Percentiles rank a stretch among this genome's conserved stretches.
Conservation (phyloP, 2,113 vertebrate species). For the Pseudonaja textilis region DNA sequence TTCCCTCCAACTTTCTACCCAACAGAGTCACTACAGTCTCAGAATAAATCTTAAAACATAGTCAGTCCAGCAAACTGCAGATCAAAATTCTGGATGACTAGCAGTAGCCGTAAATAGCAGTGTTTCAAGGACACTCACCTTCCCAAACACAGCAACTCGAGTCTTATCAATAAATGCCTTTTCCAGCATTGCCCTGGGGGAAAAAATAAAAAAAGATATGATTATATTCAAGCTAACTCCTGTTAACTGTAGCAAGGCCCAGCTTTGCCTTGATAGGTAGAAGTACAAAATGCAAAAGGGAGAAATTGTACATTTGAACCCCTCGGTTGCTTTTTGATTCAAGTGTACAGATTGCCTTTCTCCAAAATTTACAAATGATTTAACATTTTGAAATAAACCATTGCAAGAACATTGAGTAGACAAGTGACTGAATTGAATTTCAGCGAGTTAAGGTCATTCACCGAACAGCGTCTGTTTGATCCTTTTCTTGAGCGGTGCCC, state of each 20-base stretch:
- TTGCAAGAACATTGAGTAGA: background rate
- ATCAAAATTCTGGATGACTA: background rate
- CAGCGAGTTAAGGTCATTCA: conserved; percentile 45
- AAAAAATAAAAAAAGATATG: conserved; percentile 22
- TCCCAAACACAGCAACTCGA: conserved; percentile 87
- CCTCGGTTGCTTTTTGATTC: background rate
- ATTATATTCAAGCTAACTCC: background rate
- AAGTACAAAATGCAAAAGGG: background rate
- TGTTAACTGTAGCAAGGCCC: background rate
- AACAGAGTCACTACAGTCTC: background rate
- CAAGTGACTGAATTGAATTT: background rate
- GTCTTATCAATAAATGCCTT: conserved; percentile 84
- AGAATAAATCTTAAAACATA: background rate
- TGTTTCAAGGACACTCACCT: conserved; percentile 72
- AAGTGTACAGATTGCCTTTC: background rate
- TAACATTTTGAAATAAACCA: background rate
- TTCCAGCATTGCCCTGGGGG: conserved; percentile 78
- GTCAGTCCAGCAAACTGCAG: background rate
- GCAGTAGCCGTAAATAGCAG: background rate
- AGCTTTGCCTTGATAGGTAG: too few relatives aligned
- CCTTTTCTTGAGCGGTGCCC: conserved; percentile 84
- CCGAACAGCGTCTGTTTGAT: conserved; percentile 86
- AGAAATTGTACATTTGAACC: background rate
- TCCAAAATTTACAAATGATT: background rate
- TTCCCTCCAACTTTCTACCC: background rate